phyloP scores from a whole-genome alignment of 1,140 invertebrate species.

The Psilanteris sp. region DNA sequence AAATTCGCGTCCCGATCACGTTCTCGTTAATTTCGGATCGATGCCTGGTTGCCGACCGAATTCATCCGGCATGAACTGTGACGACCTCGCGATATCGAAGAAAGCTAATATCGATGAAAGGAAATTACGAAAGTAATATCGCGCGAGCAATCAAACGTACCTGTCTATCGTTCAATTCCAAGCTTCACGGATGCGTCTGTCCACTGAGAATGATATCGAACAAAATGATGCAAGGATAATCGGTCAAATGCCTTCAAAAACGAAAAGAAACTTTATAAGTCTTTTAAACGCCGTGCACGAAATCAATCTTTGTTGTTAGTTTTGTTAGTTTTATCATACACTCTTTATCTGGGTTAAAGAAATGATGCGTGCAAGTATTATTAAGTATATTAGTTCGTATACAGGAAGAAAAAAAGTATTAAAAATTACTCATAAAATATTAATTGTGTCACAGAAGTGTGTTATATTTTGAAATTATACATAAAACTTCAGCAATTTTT shows the following conservation, averaged over 20 bases:
- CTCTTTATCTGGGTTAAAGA: too few species aligned
- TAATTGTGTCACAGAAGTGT: too few species aligned
- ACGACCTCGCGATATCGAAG: slow-evolving; percentile 33
- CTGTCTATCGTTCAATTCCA: slow-evolving; percentile 14
- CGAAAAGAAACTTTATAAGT: slow-evolving; percentile 42
- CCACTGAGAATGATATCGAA: slow-evolving; percentile 16
- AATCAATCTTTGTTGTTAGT: slow-evolving; percentile 10
- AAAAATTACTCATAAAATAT: too few species aligned
- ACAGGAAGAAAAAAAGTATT: too few species aligned
- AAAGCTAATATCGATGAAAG: slow-evolving; percentile 62
- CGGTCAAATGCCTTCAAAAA: slow-evolving; percentile 59
- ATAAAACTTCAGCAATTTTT: too few species aligned
- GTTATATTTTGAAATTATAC: too few species aligned
- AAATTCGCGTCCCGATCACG: slow-evolving; percentile 38
- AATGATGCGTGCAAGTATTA: too few species aligned
- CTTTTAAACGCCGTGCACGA: background rate
- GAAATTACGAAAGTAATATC: slow-evolving; percentile 65
- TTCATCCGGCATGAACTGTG: slow-evolving; percentile 1
- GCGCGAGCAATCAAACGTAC: slow-evolving; percentile 44
- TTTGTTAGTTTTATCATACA: too few species aligned
- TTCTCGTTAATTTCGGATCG: slow-evolving; percentile 41
- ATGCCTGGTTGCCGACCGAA: slow-evolving; percentile 1
- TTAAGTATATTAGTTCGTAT: too few species aligned
- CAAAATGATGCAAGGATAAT: slow-evolving; percentile 49
- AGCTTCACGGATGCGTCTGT: slow-evolving; percentile 10